Evolutionary conservation across 2,113 vertebrate species (phyloP).

Genomic region (Fukomys damarensis): DNA sequence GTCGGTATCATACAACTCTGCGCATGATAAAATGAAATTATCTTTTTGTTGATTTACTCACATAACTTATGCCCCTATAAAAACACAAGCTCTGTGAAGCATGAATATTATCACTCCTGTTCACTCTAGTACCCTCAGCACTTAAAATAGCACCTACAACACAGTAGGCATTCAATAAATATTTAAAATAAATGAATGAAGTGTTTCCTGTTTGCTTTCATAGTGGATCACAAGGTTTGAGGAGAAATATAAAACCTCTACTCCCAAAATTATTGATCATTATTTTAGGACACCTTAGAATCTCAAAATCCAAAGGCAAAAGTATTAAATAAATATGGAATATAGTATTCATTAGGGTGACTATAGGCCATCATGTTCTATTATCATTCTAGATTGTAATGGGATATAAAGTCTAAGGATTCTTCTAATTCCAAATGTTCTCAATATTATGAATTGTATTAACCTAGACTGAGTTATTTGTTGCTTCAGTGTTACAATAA

Average conservation of each 20-base stretch:
- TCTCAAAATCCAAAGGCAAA: slow-evolving; percentile 27
- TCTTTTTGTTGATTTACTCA: not conserved
- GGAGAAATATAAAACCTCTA: not conserved
- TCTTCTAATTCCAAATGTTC: slow-evolving; percentile 1
- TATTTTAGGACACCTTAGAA: slow-evolving; percentile 51
- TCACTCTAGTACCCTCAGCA: not conserved
- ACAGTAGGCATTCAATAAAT: not conserved
- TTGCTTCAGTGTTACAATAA: slow-evolving; percentile 18
- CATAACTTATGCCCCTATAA: not conserved
- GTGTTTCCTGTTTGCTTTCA: not conserved
- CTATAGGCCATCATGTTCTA: not conserved
- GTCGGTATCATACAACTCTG: not conserved
- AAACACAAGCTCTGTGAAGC: not conserved
- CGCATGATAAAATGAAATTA: not conserved
- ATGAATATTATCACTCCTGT: not conserved
- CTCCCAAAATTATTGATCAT: not conserved
- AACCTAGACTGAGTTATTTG: slow-evolving; percentile 37
- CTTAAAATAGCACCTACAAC: not conserved
- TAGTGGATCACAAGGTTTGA: not conserved
- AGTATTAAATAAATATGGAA: not conserved
- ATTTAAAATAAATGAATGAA: slow-evolving; percentile 11
- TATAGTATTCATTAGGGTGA: not conserved
- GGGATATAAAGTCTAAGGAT: not conserved
- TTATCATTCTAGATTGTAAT: not conserved
- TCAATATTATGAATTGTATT: slow-evolving; percentile 27